A percentile compares a stretch with the other conserved stretches of the same genome.
Evolutionary conservation across 2,888 invertebrate genomes (phyloP).

Genomic region (Coenonympha arcania): DNA sequence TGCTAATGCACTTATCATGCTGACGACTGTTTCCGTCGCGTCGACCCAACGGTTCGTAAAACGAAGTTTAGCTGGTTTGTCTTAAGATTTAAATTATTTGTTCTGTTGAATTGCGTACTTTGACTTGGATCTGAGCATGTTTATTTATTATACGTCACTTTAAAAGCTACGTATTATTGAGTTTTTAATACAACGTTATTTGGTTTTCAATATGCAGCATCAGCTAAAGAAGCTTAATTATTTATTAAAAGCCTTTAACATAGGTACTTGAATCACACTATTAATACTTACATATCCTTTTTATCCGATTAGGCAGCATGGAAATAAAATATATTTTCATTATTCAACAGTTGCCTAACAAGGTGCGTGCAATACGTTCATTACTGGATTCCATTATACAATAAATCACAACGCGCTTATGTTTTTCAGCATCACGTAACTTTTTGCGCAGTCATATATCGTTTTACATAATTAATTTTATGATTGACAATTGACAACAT

Average conservation of each 20-base stretch:
- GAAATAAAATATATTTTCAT: constrained; percentile 41
- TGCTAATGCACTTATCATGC: constrained; percentile 74
- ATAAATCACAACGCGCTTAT: constrained; percentile 18
- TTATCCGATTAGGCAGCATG: constrained; percentile 37
- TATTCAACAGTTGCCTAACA: constrained; percentile 39
- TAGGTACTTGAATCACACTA: constrained; percentile 5
- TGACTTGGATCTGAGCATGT: not conserved
- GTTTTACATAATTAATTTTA: not conserved
- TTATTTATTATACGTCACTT: not conserved
- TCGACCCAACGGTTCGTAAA: constrained; percentile 36
- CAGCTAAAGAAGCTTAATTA: not conserved
- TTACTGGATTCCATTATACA: constrained; percentile 26
- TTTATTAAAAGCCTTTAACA: not conserved
- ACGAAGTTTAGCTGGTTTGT: constrained; percentile 27
- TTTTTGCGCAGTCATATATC: constrained; percentile 7
- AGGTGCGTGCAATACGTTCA: constrained; percentile 35
- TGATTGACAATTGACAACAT: no score
- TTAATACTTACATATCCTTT: constrained; percentile 30
- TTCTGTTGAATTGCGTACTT: not conserved
- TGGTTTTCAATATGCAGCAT: not conserved
- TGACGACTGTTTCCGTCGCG: constrained; percentile 66
- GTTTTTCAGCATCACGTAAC: constrained; percentile 13
- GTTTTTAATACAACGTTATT: no score
- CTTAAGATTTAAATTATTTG: constrained; percentile 8
- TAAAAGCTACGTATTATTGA: not conserved